These are phyloP conservation scores for Mergus octosetaceus DNA, from an alignment of 2,797 vertebrate genomes.

Conservation along the genomic window DNA sequence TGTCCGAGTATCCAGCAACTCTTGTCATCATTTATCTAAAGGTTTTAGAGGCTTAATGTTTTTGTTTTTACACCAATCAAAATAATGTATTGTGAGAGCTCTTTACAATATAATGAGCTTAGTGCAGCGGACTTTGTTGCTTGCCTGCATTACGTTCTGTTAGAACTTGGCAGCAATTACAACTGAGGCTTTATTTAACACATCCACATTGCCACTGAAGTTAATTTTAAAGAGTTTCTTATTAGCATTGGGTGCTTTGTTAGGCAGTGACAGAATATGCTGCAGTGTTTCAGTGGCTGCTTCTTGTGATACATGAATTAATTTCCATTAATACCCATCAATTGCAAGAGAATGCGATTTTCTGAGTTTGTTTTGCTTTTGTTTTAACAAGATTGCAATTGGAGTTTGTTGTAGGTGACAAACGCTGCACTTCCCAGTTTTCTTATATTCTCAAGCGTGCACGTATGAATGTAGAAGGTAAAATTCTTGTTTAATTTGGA, in stretches of 20 bases:
- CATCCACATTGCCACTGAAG: slow-evolving; percentile 16
- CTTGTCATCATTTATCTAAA: slow-evolving; percentile 27
- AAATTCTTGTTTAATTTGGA: neutral
- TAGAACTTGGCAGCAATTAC: slow-evolving; percentile 58
- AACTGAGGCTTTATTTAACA: slow-evolving; percentile 58
- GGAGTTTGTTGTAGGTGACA: neutral
- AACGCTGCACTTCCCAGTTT: neutral
- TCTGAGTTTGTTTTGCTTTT: neutral
- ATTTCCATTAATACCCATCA: neutral
- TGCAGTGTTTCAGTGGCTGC: neutral
- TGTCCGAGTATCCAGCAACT: neutral
- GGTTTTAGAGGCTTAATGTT: slow-evolving; percentile 46
- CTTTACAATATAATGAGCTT: slow-evolving; percentile 45
- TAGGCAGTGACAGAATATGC: neutral
- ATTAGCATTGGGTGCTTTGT: neutral
- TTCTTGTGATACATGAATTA: neutral
- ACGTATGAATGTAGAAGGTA: neutral
- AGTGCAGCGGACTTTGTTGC: slow-evolving; percentile 36
- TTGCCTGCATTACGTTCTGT: neutral
- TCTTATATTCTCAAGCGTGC: rapidly evolving
- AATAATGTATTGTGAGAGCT: slow-evolving; percentile 57
- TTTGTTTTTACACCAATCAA: slow-evolving; percentile 50
- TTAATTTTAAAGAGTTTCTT: slow-evolving; percentile 50
- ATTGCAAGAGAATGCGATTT: neutral
- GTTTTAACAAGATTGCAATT: neutral